Evolutionary conservation across 2,888 invertebrate species (phyloP).

Genomic region (Automeris io): DNA sequence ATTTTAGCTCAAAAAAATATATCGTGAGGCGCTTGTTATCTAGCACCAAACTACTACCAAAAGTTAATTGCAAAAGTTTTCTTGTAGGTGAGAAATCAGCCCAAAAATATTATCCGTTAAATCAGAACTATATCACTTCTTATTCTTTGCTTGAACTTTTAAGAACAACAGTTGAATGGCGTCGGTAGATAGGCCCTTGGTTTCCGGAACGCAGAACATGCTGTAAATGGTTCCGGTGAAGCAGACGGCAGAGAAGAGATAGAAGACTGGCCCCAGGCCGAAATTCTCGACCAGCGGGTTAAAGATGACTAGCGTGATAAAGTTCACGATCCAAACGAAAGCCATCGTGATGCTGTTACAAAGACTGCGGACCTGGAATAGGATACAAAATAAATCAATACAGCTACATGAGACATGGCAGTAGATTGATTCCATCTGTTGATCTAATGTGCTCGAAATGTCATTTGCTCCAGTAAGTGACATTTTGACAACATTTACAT

Average conservation of each 20-base stretch:
- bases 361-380: constrained; percentile 44
- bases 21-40: no score
- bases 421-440: no score
- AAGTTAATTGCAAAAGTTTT: no score
- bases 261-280: constrained; percentile 53
- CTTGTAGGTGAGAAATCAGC: no score
- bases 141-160: constrained; percentile 13
- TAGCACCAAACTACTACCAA: no score
- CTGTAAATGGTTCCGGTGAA: constrained; percentile 41
- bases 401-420: no score
- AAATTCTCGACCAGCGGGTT: constrained; percentile 38
- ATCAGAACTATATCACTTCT: background rate
- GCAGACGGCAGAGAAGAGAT: constrained; percentile 46
- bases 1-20: no score
- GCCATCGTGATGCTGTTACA: constrained; percentile 40
- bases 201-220: constrained; percentile 52
- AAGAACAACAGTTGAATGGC: constrained; percentile 42
- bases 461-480: no score
- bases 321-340: constrained; percentile 43
- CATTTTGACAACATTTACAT: no score
- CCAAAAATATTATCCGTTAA: background rate
- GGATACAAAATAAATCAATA: no score
- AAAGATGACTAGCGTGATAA: constrained; percentile 49
- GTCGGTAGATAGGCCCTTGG: constrained; percentile 51
- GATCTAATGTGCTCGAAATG: no score